Evolutionary conservation across 2,888 invertebrate genomes (phyloP).

Genomic region (Neoitamus cyanurus): DNA sequence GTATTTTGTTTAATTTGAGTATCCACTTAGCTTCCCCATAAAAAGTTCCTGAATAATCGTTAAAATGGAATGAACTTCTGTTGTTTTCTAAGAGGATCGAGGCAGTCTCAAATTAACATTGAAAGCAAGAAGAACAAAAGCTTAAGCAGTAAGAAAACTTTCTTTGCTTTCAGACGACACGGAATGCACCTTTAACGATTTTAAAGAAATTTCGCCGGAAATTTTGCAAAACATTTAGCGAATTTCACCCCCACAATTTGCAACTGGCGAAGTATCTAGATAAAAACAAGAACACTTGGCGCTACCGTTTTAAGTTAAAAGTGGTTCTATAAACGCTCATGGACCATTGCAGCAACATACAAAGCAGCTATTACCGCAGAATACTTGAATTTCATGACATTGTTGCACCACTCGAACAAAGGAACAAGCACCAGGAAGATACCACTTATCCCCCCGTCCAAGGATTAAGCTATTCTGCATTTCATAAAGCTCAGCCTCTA

Average conservation of each 20-base stretch:
- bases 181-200: background rate
- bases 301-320: constrained; percentile 14
- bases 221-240: background rate
- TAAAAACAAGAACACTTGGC: background rate
- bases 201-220: background rate
- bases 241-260: background rate
- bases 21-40: no score
- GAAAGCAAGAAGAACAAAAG: no score
- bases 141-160: no score
- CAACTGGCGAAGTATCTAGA: background rate
- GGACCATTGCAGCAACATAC: constrained; percentile 37
- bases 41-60: no score
- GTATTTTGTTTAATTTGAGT: no score
- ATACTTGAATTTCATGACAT: constrained; percentile 45
- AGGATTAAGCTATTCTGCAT: constrained; percentile 43
- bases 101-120: no score
- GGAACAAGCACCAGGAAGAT: constrained; percentile 45
- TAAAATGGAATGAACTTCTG: no score
- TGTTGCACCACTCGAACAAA: constrained; percentile 45
- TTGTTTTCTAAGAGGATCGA: no score
- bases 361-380: constrained; percentile 45
- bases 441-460: constrained; percentile 41
- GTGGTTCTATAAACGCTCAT: constrained; percentile 32
- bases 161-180: background rate
- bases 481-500: constrained; percentile 19